Evolutionary conservation across 2,797 vertebrate genomes (phyloP).

Genomic region (Smutsia temminckii): DNA sequence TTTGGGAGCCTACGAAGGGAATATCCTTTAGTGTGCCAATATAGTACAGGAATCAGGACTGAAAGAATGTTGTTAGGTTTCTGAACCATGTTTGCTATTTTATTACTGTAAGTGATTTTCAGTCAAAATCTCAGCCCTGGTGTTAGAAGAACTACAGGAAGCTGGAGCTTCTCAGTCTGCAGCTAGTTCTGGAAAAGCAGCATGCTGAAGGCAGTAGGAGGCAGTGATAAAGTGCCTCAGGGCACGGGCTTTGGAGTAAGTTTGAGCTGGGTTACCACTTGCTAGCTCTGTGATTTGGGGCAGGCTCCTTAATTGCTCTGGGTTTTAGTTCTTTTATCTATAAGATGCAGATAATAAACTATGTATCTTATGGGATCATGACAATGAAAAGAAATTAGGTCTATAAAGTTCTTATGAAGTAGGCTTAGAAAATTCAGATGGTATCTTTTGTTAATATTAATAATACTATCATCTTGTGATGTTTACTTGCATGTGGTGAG

Average conservation of each 20-base stretch:
- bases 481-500: not conserved
- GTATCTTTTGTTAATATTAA: not conserved
- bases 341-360: not conserved
- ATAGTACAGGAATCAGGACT: not conserved
- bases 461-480: not conserved
- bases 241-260: not conserved
- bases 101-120: conserved; percentile 34
- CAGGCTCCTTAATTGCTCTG: not conserved
- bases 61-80: not conserved
- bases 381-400: conserved; percentile 1
- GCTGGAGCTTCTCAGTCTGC: not conserved
- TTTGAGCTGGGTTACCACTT: not conserved
- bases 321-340: not conserved
- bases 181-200: not conserved
- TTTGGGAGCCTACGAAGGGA: not conserved
- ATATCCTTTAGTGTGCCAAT: not conserved
- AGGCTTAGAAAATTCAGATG: not conserved
- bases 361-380: not conserved
- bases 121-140: not conserved
- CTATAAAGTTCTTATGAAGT: not conserved
- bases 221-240: not conserved
- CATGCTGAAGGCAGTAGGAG: not conserved
- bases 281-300: not conserved
- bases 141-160: not conserved
- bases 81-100: not conserved